phyloP scores from a whole-genome alignment of 1,140 invertebrate genomes.

The Anadara kagoshimensis region DNA sequence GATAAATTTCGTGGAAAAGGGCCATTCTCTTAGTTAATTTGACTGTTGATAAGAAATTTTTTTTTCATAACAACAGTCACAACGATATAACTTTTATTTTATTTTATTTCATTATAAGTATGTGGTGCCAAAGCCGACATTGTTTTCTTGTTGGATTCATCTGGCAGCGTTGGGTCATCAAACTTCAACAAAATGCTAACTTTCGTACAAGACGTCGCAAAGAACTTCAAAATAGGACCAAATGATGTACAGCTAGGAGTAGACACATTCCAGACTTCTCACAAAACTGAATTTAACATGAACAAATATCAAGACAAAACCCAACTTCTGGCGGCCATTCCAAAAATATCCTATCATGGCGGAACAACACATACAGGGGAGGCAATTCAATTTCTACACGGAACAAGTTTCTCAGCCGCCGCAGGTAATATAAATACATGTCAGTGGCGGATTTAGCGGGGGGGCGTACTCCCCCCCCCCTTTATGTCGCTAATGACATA shows the following conservation, averaged over 20 bases:
- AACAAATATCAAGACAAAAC: conserved; percentile 45
- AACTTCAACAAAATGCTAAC: conserved; percentile 58
- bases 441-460: no score
- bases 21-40: no score
- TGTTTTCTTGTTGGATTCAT: conserved; percentile 60
- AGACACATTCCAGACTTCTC: conserved; percentile 51
- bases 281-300: conserved; percentile 51
- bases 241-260: conserved; percentile 57
- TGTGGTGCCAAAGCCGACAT: conserved; percentile 60
- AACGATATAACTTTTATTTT: background rate
- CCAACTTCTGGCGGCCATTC: conserved; percentile 36
- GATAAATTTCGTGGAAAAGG: no score
- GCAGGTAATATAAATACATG: conserved; percentile 19
- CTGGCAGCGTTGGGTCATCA: conserved; percentile 50
- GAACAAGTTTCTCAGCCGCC: conserved; percentile 29
- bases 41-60: no score
- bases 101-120: conserved; percentile 36
- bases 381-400: conserved; percentile 36
- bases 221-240: conserved; percentile 53
- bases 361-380: conserved; percentile 50
- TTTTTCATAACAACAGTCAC: no score
- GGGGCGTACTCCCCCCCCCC: no score
- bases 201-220: conserved; percentile 49
- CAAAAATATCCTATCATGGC: conserved; percentile 40
- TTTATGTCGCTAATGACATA: no score